Evolutionary conservation across 2,113 vertebrate genomes (phyloP).

Genomic region (Myrmecophaga tridactyla): DNA sequence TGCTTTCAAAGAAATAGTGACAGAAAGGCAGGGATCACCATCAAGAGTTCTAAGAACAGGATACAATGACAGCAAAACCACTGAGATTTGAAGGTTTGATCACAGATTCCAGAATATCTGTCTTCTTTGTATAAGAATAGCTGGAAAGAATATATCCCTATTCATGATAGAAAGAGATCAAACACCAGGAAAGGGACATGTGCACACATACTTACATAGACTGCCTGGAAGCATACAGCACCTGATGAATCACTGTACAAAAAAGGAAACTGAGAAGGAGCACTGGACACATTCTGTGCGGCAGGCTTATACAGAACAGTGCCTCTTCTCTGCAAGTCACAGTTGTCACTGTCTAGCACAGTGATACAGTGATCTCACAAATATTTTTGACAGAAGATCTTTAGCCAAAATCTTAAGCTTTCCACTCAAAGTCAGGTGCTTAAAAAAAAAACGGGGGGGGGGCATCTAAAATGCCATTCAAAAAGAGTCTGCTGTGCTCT

Average conservation of each 20-base stretch:
- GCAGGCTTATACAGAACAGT: background rate
- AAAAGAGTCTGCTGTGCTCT: background rate
- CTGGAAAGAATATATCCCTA: background rate
- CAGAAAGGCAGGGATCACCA: background rate
- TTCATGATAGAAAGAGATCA: background rate
- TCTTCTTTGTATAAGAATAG: background rate
- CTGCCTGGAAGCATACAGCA: background rate
- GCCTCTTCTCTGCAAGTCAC: background rate
- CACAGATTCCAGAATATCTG: constrained; percentile 2
- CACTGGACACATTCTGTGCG: background rate
- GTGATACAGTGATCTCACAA: background rate
- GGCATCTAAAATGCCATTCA: background rate
- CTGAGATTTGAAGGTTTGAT: background rate
- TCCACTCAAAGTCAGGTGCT: background rate
- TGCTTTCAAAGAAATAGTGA: background rate
- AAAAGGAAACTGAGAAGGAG: constrained; percentile 27
- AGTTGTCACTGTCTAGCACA: background rate
- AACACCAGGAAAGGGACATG: background rate
- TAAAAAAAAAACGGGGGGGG: background rate
- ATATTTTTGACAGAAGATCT: background rate
- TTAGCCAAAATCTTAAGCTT: constrained; percentile 20
- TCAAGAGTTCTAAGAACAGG: background rate
- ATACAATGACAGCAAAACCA: background rate
- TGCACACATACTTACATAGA: background rate
- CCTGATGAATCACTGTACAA: constrained; percentile 33